A percentile compares a stretch with the other conserved stretches of the same genome.
These are phyloP conservation scores for Orcinus orca DNA, from an alignment of 2,113 vertebrate species.

Conservation along the genomic window DNA sequence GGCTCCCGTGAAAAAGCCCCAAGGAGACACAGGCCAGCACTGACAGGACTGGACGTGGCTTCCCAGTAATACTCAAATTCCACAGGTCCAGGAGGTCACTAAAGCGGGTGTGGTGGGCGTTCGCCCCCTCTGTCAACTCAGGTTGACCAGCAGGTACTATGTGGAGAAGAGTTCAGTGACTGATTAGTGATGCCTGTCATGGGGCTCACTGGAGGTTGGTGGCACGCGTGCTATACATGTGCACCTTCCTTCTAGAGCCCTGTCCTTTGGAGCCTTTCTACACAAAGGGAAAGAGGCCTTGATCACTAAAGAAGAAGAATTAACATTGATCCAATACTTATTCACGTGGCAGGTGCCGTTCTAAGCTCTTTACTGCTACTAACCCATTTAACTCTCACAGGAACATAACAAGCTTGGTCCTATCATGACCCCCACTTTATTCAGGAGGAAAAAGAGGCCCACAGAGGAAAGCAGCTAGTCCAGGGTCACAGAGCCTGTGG, in stretches of 20 bases:
- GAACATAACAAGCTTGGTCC: neutral
- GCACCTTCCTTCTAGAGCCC: neutral
- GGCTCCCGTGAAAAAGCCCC: neutral
- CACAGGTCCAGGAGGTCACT: too few species aligned
- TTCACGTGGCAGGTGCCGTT: neutral
- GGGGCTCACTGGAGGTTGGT: rapidly evolving
- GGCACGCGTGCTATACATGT: rapidly evolving
- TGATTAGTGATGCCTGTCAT: neutral
- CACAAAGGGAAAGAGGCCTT: neutral
- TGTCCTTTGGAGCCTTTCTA: neutral
- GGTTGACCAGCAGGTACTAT: rapidly evolving
- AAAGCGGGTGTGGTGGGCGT: neutral
- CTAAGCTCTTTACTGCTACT: neutral
- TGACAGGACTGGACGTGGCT: rapidly evolving
- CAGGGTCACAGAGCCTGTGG: rapidly evolving
- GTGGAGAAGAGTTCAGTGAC: rapidly evolving
- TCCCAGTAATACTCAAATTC: rapidly evolving
- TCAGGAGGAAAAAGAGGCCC: neutral
- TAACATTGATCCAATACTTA: neutral
- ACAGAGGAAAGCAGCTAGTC: neutral
- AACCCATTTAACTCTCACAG: neutral
- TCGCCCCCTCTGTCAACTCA: too few species aligned
- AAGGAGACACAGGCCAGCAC: too few species aligned
- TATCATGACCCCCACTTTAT: neutral
- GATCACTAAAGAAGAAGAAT: neutral